Base-by-base conservation (phyloP, 1,140 invertebrate species). In the Bradysia coprophila region DNA sequence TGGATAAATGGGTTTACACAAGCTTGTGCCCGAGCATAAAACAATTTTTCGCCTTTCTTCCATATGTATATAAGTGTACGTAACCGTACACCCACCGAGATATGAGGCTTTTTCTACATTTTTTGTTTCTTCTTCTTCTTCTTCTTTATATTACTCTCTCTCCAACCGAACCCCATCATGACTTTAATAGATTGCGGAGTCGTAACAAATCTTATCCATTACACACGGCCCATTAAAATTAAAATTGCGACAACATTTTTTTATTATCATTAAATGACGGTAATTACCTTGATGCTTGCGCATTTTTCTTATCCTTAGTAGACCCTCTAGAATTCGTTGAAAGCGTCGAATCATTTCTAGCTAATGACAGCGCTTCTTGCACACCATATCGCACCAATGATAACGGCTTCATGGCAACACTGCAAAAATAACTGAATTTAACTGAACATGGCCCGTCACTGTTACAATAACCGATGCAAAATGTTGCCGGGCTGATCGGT, bases 231-330 rank as follows among this genome's bases (percentile, higher is more conserved):
- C n/a, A n/a, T n/a, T n/a, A n/a, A n/a, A n/a, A n/a, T n/a, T n/a
- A n/a, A n/a, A n/a, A n/a, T n/a, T n/a, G n/a, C n/a, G n/a, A n/a
- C n/a, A n/a, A n/a, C n/a, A n/a, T n/a, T n/a, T n/a, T n/a, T n/a
- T n/a, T n/a, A n/a, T n/a, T n/a, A n/a, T n/a, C n/a, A n/a, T n/a
- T n/a, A n/a, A n/a, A n/a, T n/a, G n/a, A n/a, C n/a, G 13, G 24
- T 18, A 39, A 21, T 55, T 46, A 61, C 58, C 58, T 60, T 51
- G 58, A 60, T 45, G 58, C 56, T 49, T 61, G 58, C 39, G 58
- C 57, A 46, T 59, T 60, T 47, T 61, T 61, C 46, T 61, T 60
- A 55, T 61, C 57, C 50, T 61, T 61, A 46, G 57, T 56, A 11
- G 22, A 38, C 47, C 51, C 57, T 48, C 60, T 57, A 51, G 58